These are phyloP conservation scores for Hippocampus barbouri DNA, from an alignment of 2,113 vertebrate genomes.

Conservation along the genomic window DNA sequence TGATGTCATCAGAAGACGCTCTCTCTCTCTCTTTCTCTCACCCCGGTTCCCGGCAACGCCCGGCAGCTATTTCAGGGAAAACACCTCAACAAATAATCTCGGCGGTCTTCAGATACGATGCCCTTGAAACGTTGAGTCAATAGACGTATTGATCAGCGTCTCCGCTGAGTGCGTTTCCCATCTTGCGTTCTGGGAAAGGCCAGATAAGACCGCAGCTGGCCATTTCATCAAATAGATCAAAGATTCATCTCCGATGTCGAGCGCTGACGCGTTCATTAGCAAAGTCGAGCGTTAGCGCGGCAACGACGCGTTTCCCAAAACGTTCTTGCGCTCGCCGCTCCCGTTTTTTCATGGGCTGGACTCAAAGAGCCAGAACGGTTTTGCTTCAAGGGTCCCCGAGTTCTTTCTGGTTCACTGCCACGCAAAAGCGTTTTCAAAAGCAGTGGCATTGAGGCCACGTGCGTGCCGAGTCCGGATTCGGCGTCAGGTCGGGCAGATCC, in stretches of 20 bases:
- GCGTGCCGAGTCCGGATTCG: background rate
- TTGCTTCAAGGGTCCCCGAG: too few species aligned
- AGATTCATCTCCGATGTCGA: slow-evolving; percentile 3
- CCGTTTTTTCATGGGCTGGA: background rate
- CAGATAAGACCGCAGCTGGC: background rate
- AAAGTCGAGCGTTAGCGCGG: slow-evolving; percentile 14
- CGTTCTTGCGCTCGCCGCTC: slow-evolving; percentile 13
- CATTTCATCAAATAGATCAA: background rate
- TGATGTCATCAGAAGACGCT: background rate
- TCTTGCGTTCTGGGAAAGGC: background rate
- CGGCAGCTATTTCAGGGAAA: background rate
- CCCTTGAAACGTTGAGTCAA: background rate
- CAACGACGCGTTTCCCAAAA: background rate
- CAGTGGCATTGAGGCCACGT: background rate
- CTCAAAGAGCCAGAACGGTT: too few species aligned
- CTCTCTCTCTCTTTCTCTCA: too few species aligned
- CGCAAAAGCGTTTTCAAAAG: background rate
- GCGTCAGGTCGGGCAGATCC: background rate
- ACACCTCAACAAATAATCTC: background rate
- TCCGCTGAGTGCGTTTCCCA: background rate
- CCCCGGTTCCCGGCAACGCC: background rate
- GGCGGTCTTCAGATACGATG: background rate
- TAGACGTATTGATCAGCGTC: slow-evolving; percentile 1
- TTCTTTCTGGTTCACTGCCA: background rate
- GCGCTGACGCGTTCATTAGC: slow-evolving; percentile 26